Percentiles rank a stretch among this genome's conserved stretches.
Evolutionary conservation across 2,797 vertebrate genomes (phyloP).

Genomic region (Erethizon dorsatum): DNA sequence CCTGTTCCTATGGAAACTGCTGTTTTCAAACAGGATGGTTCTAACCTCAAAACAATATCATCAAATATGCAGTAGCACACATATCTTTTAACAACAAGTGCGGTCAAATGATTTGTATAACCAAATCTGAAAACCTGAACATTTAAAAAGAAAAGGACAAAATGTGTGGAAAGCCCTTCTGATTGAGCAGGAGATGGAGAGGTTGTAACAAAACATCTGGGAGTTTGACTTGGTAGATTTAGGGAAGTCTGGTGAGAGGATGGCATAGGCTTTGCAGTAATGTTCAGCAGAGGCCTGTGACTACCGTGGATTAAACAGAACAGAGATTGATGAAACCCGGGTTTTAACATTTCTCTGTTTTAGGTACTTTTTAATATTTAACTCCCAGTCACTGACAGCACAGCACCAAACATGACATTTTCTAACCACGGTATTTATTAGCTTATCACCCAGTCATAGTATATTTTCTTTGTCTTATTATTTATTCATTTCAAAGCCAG

Average conservation of each 20-base stretch:
- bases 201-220: slow-evolving; percentile 57
- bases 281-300: slow-evolving; percentile 44
- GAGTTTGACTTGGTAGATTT: slow-evolving; percentile 51
- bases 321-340: neutral
- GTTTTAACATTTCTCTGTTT: slow-evolving; percentile 46
- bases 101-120: slow-evolving; percentile 84
- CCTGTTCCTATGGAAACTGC: slow-evolving; percentile 91
- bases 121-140: slow-evolving; percentile 75
- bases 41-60: slow-evolving; percentile 88
- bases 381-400: neutral
- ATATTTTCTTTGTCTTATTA: slow-evolving; percentile 39
- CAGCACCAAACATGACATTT: slow-evolving; percentile 35
- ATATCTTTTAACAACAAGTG: slow-evolving; percentile 80
- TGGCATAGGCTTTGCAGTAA: slow-evolving; percentile 67
- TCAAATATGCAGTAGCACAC: slow-evolving; percentile 84
- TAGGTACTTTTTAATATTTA: neutral
- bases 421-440: slow-evolving; percentile 58
- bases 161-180: slow-evolving; percentile 67
- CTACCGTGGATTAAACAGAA: neutral
- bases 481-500: slow-evolving; percentile 55
- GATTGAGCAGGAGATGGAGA: slow-evolving; percentile 66
- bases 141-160: slow-evolving; percentile 68
- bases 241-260: slow-evolving; percentile 52
- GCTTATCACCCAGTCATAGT: neutral
- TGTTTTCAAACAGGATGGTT: slow-evolving; percentile 89